Evolutionary conservation across 1,140 invertebrate genomes (phyloP).

Genomic region (Macrobrachium rosenbergii): DNA sequence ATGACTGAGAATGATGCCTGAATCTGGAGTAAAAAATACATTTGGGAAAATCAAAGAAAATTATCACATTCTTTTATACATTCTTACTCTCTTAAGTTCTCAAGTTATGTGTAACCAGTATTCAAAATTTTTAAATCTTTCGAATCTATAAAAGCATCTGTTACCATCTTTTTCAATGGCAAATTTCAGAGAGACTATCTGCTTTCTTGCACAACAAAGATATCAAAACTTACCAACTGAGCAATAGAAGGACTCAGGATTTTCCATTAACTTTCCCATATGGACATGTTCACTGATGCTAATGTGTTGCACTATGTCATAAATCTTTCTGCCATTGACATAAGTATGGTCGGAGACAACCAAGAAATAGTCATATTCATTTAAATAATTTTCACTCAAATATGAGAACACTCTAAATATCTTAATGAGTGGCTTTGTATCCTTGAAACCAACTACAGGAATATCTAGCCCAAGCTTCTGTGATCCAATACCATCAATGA

Average conservation of each 20-base stretch:
- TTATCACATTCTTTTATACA: no score
- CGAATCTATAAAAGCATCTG: no score
- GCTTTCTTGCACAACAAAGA: no score
- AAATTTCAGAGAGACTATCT: no score
- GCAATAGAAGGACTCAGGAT: conserved; percentile 54
- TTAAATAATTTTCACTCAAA: conserved; percentile 87
- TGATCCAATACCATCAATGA: conserved; percentile 79
- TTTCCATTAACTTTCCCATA: conserved; percentile 73
- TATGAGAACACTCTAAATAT: conserved; percentile 83
- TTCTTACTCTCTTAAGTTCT: no score
- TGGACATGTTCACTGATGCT: conserved; percentile 87
- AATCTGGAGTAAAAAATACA: conserved; percentile 73
- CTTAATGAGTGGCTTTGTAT: conserved; percentile 68
- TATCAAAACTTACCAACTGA: conserved; percentile 44
- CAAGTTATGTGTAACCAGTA: no score
- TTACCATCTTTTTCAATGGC: no score
- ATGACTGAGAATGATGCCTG: conserved; percentile 83
- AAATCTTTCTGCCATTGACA: conserved; percentile 81
- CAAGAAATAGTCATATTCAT: conserved; percentile 92
- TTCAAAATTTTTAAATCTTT: no score
- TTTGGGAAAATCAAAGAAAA: neutral
- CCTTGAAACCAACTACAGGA: conserved; percentile 69
- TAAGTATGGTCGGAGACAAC: conserved; percentile 86
- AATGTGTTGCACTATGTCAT: conserved; percentile 80
- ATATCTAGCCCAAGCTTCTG: conserved; percentile 72